Evolutionary conservation across 2,888 invertebrate genomes (phyloP), one percentile per base, ranked within the genome.

Genomic region (Rhyacophila evoluta): DNA sequence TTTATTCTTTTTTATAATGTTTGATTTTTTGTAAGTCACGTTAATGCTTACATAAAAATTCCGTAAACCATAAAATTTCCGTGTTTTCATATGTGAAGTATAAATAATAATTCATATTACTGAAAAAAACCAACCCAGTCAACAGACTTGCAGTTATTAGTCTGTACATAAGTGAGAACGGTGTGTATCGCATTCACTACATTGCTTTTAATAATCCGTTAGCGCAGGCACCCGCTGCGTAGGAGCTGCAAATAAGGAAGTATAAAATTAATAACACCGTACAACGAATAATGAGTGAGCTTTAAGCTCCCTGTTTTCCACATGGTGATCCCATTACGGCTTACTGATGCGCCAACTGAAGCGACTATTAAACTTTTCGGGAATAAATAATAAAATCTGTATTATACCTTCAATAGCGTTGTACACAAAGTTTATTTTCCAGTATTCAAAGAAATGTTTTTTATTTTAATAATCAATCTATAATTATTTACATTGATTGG

Each of bases 221-320:
- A 36, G 36, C 37, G 37, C 15, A 37, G 8, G 19, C 37, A 25
- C 72, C 38, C n/a, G 28, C 29, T 25, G 72, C 2, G 72, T 25
- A 15, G 29, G 36, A 15, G 25, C n/a, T 36, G 72, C n/a, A 55
- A 55, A 72, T 41, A 72, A 77, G 72, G 72, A 71, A 41, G 72
- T 39, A 33, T 29, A 55, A 77, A 77, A 77, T 77, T 77, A 77
- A 77, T 77, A 77, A 72, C 71, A 72, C 19, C 39, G 77, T 36
- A 72, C 37, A 37, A 71, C 28, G 37, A 71, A 72, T 72, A 37
- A 71, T 15, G 37, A 71, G 41, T 19, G 69, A 12, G 72, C 33
- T 55, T 72, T 15, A 71, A 39, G 72, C 72, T 19, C 71, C 25
- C 27, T 55, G 71, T 39, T 72, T 39, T 38, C 72, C n/a, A 19